phyloP scores from a whole-genome alignment of 2,113 vertebrate species.

The Peucedramus taeniatus region DNA sequence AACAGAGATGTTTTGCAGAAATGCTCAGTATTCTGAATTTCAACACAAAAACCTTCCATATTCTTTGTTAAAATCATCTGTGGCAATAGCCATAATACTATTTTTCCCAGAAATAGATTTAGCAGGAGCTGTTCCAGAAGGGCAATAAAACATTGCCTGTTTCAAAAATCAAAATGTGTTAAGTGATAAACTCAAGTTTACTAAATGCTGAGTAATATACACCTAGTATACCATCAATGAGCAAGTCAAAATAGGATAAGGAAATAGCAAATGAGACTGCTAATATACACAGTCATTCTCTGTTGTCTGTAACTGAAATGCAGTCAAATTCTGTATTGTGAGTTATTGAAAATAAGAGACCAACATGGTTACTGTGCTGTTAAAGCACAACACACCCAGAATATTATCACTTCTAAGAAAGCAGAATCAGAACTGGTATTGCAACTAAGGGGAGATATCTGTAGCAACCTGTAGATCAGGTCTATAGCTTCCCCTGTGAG shows the following conservation, averaged over 20 bases:
- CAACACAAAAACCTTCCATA: background rate
- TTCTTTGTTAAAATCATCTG: background rate
- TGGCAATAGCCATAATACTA: background rate
- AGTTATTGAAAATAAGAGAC: background rate
- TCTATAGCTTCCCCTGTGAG: background rate
- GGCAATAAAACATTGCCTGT: background rate
- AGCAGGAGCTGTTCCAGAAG: background rate
- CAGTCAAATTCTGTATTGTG: background rate
- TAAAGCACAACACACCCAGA: background rate
- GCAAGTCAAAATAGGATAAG: background rate
- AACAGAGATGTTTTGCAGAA: background rate
- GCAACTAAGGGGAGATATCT: background rate
- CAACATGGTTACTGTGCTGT: background rate
- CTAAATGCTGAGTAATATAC: background rate
- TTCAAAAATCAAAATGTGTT: background rate
- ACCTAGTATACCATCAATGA: background rate
- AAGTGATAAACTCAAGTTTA: background rate
- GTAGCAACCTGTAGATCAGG: background rate
- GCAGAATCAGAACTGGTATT: background rate
- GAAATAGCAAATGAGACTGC: background rate
- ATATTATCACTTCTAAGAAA: background rate
- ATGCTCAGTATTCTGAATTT: background rate
- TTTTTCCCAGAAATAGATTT: background rate
- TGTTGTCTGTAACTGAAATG: background rate
- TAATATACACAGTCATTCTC: background rate